Percentiles rank a stretch among this genome's conserved stretches.
Conservation (phyloP, 2,888 invertebrate species). For the Deroplatys truncata region DNA sequence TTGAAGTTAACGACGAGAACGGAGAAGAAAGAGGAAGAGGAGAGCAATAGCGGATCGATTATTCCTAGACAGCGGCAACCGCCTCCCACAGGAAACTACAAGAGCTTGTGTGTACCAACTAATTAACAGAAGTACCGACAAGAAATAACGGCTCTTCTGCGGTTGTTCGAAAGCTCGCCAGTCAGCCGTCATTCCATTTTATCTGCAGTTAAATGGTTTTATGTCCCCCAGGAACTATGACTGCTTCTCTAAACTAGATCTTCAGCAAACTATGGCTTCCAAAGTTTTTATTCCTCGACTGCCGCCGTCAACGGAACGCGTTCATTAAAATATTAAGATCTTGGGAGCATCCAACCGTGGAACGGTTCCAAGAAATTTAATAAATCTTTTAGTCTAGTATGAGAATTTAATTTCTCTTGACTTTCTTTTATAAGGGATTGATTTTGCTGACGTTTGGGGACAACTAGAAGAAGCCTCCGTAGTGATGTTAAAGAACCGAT, state of each 20-base stretch:
- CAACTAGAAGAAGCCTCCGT: too few species aligned
- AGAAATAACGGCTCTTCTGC: not conserved
- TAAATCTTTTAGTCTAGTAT: not conserved
- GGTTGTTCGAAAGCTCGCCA: not conserved
- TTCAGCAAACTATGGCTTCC: not conserved
- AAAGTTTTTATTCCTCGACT: not conserved
- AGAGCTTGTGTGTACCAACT: not conserved
- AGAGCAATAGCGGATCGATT: not conserved
- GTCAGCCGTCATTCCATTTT: not conserved
- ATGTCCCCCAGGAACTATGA: not conserved
- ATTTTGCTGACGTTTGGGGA: not conserved
- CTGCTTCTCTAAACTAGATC: not conserved
- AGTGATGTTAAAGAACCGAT: too few species aligned
- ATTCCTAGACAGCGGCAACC: not conserved
- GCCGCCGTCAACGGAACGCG: not conserved
- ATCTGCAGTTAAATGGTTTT: not conserved
- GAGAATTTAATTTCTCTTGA: not conserved
- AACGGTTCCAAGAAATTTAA: not conserved
- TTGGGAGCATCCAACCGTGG: not conserved
- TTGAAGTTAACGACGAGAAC: not conserved
- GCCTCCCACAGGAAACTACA: not conserved
- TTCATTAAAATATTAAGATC: not conserved
- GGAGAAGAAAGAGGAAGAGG: too few species aligned
- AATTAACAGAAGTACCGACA: not conserved
- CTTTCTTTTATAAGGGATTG: not conserved